phyloP scores from a whole-genome alignment of 2,888 invertebrate species.

The Deilephila porcellus region DNA sequence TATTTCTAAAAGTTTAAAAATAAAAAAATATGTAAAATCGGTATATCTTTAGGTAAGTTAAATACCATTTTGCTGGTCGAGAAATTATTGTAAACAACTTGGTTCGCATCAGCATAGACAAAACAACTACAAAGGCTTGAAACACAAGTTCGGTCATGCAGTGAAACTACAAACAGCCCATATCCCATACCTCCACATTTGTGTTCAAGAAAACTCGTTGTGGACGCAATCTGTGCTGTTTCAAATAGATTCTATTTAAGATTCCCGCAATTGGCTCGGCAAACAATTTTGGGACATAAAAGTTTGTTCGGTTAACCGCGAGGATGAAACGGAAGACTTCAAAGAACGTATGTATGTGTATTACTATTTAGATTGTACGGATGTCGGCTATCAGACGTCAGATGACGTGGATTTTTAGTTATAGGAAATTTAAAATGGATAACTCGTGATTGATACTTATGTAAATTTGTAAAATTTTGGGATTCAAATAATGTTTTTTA shows the following conservation, averaged over 20 bases:
- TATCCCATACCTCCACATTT: not conserved
- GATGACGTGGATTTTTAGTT: no score
- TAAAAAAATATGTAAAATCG: no score
- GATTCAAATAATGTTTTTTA: no score
- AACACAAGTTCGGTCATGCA: not conserved
- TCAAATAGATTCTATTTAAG: constrained; percentile 6
- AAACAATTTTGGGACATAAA: not conserved
- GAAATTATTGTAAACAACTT: not conserved
- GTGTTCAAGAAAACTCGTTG: constrained; percentile 4
- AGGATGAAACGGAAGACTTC: not conserved
- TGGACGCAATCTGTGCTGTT: constrained; percentile 14
- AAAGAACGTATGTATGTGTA: not conserved
- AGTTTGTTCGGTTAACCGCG: not conserved
- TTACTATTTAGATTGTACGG: no score
- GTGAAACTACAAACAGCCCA: not conserved
- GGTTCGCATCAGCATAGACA: not conserved
- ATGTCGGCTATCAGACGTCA: no score
- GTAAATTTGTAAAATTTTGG: no score
- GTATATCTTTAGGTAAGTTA: not conserved
- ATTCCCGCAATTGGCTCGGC: not conserved
- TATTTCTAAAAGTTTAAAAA: no score
- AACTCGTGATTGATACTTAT: no score
- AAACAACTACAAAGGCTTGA: not conserved
- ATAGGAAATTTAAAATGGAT: no score
- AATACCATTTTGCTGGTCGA: not conserved